Evolutionary conservation across 2,113 vertebrate species (phyloP).

Genomic region (Cyanoramphus novaezelandiae): DNA sequence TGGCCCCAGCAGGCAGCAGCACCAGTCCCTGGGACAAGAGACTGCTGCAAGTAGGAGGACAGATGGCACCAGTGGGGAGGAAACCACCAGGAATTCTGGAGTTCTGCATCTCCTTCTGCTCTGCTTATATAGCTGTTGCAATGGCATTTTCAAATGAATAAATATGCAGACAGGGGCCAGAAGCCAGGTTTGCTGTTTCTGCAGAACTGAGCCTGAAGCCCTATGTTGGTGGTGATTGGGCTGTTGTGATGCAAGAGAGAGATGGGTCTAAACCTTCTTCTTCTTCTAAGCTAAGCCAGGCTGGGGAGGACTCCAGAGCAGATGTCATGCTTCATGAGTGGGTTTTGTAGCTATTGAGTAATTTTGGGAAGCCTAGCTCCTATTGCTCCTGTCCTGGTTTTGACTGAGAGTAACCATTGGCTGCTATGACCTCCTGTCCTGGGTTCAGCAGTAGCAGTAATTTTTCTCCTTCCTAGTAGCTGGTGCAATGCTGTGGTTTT

Average conservation of each 20-base stretch:
- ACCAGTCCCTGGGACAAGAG: accelerated
- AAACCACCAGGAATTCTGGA: neutral
- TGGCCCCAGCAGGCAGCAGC: accelerated
- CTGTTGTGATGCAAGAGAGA: neutral
- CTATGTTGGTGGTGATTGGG: accelerated
- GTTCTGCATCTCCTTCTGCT: neutral
- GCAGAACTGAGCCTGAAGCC: neutral
- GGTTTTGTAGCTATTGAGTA: neutral
- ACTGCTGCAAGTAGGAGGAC: accelerated
- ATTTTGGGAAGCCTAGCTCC: neutral
- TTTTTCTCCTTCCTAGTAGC: no score
- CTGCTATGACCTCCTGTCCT: neutral
- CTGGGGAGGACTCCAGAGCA: neutral
- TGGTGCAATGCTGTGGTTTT: no score
- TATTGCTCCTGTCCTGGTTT: neutral
- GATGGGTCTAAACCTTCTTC: neutral
- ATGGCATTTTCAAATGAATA: neutral
- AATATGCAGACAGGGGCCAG: neutral
- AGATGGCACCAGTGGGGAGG: accelerated
- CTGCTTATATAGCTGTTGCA: neutral
- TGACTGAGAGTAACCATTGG: neutral
- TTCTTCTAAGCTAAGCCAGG: neutral
- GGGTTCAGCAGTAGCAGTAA: no score
- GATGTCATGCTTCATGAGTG: neutral
- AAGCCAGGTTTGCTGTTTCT: neutral